phyloP scores from a whole-genome alignment of 1,140 invertebrate species.

The Goniozus legneri region DNA sequence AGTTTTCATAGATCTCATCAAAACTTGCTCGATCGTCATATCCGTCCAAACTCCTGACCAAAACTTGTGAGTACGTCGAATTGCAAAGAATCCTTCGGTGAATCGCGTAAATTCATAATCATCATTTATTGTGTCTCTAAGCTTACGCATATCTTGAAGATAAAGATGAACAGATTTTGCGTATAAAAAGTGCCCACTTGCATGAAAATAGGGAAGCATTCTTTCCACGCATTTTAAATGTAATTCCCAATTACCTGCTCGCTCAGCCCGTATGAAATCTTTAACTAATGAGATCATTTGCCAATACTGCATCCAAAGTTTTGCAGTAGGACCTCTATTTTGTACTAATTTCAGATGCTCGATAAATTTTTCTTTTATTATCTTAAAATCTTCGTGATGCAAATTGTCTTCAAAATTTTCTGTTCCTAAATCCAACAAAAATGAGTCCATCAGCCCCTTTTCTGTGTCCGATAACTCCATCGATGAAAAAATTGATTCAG shows the following conservation, averaged over 20 bases:
- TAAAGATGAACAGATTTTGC: conserved; percentile 36
- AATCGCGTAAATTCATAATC: not conserved
- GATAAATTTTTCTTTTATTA: not conserved
- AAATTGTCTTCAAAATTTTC: not conserved
- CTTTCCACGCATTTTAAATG: conserved; percentile 29
- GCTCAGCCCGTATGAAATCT: conserved; percentile 34
- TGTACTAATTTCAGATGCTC: conserved; percentile 5
- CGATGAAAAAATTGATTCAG: conserved; percentile 28
- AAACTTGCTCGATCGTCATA: conserved; percentile 37
- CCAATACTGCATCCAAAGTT: conserved; percentile 34
- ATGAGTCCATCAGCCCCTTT: conserved; percentile 4
- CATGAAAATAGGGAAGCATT: conserved; percentile 48
- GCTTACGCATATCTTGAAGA: conserved; percentile 21
- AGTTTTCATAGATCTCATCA: conserved; percentile 36
- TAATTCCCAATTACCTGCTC: conserved; percentile 29
- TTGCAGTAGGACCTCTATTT: conserved; percentile 16
- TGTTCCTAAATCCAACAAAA: conserved; percentile 1
- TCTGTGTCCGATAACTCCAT: conserved; percentile 16
- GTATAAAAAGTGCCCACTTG: conserved; percentile 37
- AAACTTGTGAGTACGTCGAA: conserved; percentile 36
- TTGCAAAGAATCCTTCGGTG: conserved; percentile 18
- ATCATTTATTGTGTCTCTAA: conserved; percentile 5
- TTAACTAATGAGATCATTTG: conserved; percentile 24
- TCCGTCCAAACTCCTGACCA: conserved; percentile 44
- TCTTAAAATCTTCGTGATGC: not conserved